A percentile compares a stretch with the other conserved stretches of the same genome.
phyloP scores from a whole-genome alignment of 2,888 invertebrate genomes.

The Ellobium chinense region DNA sequence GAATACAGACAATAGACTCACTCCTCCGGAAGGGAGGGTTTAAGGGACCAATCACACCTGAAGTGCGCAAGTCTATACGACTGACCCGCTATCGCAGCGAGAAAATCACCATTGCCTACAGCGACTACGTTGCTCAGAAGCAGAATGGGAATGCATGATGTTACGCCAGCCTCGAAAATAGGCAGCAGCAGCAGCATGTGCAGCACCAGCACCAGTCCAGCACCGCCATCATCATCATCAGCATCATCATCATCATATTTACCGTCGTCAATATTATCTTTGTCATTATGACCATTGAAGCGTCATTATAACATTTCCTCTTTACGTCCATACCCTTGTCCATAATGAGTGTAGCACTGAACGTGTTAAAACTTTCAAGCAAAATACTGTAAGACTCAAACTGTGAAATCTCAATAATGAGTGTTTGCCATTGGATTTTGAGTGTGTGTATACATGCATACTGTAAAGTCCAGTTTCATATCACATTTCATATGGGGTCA shows the following conservation, averaged over 20 bases:
- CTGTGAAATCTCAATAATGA: background rate
- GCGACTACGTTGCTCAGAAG: constrained; percentile 74
- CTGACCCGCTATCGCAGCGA: constrained; percentile 98
- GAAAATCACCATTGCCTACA: constrained; percentile 85
- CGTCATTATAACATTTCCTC: constrained; percentile 23
- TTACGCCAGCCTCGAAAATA: constrained; percentile 61
- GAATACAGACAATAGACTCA: constrained; percentile 98
- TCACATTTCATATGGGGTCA: too few species aligned
- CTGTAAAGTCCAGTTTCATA: too few species aligned
- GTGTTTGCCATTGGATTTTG: too few species aligned
- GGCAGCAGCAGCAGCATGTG: constrained; percentile 48
- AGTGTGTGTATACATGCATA: background rate
- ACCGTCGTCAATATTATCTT: constrained; percentile 37
- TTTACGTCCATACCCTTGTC: too few species aligned
- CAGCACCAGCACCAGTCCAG: constrained; percentile 42
- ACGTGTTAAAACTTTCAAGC: background rate
- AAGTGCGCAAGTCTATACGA: constrained; percentile 89
- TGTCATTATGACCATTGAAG: constrained; percentile 38
- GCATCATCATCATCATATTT: constrained; percentile 42
- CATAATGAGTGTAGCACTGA: background rate
- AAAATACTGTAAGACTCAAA: background rate
- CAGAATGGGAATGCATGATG: constrained; percentile 75
- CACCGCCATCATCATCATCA: constrained; percentile 37
- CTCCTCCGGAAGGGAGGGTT: constrained; percentile 97
- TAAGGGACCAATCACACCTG: constrained; percentile 84